Conservation (phyloP, 2,888 invertebrate genomes). For the Dasypogon diadema region DNA sequence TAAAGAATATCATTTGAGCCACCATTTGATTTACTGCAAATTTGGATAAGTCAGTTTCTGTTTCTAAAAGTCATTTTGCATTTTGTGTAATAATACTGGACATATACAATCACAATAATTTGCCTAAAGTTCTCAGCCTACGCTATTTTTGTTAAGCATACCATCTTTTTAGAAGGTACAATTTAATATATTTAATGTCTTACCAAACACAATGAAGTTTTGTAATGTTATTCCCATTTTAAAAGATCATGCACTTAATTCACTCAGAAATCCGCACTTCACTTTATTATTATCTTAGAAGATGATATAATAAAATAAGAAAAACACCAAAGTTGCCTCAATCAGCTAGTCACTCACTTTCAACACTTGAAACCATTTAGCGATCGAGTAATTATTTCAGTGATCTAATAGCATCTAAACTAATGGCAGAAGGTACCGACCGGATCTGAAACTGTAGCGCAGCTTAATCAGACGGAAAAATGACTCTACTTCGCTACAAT, state of each 20-base stretch:
- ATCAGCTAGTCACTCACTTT: neutral
- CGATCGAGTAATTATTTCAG: neutral
- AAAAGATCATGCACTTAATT: neutral
- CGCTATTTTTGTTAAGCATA: too few species aligned
- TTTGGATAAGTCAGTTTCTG: too few species aligned
- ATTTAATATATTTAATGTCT: neutral
- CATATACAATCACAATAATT: too few species aligned
- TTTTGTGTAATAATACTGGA: too few species aligned
- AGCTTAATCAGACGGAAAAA: conserved; percentile 17
- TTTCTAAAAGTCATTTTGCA: too few species aligned
- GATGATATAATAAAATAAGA: neutral
- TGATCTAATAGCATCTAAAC: neutral
- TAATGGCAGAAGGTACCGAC: neutral
- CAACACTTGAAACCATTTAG: neutral
- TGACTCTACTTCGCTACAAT: conserved; percentile 47
- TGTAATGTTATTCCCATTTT: neutral
- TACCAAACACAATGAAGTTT: neutral
- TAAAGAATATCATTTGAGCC: too few species aligned
- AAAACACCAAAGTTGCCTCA: neutral
- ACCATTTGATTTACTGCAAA: too few species aligned
- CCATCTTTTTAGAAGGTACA: too few species aligned
- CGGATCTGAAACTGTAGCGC: conserved; percentile 10
- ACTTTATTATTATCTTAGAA: neutral
- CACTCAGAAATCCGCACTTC: neutral
- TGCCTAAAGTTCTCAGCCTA: too few species aligned